Evolutionary conservation across 1,140 invertebrate genomes (phyloP), one percentile per base, ranked within the genome.

Genomic region (Hylyphantes graminicola): DNA sequence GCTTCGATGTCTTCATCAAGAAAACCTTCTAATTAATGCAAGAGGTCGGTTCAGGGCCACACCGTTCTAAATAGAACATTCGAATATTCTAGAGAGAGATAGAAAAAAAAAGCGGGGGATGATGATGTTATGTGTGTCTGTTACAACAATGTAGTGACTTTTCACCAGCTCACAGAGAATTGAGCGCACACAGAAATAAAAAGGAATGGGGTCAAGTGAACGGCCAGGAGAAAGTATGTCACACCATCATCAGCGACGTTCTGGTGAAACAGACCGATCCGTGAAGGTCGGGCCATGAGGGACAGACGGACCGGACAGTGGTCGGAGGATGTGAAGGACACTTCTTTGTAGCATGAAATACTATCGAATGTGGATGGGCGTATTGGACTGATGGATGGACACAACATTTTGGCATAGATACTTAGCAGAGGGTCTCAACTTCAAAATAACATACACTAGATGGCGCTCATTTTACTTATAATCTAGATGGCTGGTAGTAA

Each of bases 171-270:
- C 35, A 35, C 35, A 35, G 35, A 48, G 61, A 21, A 78, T 54
- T 67, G 76, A 78, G 76, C 63, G 51, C 76, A 78, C 15, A 48
- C 35, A 35, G 35, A 35, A 35, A n/a, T n/a, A n/a, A 35, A 35
- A 35, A 11, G 15, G 76, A 78, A 78, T 17, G 61, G 63, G 76
- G 76, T 78, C 76, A 78, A 78, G 76, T 54, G 76, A 78, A 78
- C 50, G 50, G n/a, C 15, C 12, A 53, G 50, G 35, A 17, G 67
- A 70, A 78, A 65, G 76, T 78, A 54, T 78, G 76, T 78, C 76
- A 78, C 76, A 17, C 51, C 74, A 59, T 76, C 74, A 61, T 17
- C 17, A 63, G 50, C 74, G 53, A 74, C 53, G 55, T 21, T 48
- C n/a, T 51, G 19, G 64, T 35, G 50, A 48, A 35, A 35, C 35